Conservation (phyloP, 2,113 vertebrate genomes). For the human region GRCh38 chr11:4785501-4786000, state of each 20-base stretch:
- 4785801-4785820: not conserved
- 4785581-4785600: not conserved
- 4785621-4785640: not conserved
- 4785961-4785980: not conserved
- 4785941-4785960: not conserved
- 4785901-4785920: not conserved
- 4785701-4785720: not conserved
- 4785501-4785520: not conserved
- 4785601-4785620: not conserved
- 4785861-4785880: not conserved
- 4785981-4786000: not conserved
- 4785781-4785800: not conserved
- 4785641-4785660: not conserved
- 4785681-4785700: not conserved
- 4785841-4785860: not conserved
- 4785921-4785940: not conserved
- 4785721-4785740: not conserved
- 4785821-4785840: not conserved
- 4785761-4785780: not conserved
- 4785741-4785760: not conserved
- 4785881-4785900: not conserved
- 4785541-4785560: not conserved
- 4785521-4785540: not conserved
- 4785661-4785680: not conserved
- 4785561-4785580: not conserved